Conservation (phyloP, 2,888 invertebrate species). For the Eupithecia inturbata region DNA sequence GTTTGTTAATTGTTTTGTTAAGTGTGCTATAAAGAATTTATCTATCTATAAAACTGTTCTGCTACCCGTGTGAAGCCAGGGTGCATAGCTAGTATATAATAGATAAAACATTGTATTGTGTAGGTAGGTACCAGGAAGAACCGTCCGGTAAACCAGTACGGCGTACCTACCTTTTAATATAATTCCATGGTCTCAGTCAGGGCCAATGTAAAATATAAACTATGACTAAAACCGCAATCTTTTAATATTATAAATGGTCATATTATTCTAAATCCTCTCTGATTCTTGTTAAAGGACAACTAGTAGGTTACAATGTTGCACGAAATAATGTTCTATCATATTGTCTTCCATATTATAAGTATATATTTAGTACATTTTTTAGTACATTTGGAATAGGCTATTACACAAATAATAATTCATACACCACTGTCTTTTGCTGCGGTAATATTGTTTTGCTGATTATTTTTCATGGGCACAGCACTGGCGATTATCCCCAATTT, state of each 20-base stretch:
- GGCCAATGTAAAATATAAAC: background rate
- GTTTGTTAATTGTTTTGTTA: no score
- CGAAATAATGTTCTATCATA: background rate
- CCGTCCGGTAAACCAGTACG: background rate
- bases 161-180: background rate
- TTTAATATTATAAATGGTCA: background rate
- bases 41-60: no score
- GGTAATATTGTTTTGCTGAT: background rate
- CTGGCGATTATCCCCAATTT: conserved; percentile 72
- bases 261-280: conserved; percentile 17
- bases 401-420: background rate
- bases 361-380: no score
- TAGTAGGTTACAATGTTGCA: conserved; percentile 16
- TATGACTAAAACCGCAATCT: background rate
- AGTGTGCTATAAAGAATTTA: no score
- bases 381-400: no score
- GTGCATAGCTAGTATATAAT: background rate
- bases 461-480: conserved; percentile 24
- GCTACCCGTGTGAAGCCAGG: background rate
- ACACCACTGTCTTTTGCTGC: background rate
- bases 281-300: conserved; percentile 47
- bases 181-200: background rate
- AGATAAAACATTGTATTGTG: background rate
- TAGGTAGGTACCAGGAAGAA: background rate
- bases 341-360: no score